phyloP scores from a whole-genome alignment of 2,888 invertebrate species.

The Bruchidius siliquastri region DNA sequence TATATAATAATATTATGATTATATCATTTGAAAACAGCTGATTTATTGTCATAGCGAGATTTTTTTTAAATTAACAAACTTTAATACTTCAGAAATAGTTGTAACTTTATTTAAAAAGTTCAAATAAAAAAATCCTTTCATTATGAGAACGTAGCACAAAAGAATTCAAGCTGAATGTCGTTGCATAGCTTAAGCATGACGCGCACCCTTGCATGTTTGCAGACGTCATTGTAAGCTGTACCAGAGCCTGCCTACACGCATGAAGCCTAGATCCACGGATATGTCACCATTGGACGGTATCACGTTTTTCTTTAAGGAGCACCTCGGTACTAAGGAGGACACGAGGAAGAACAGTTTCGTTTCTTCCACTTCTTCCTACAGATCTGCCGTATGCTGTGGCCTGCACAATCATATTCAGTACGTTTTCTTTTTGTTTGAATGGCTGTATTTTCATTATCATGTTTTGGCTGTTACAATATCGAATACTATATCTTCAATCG shows the following conservation, averaged over 20 bases:
- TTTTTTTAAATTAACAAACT: too few species aligned
- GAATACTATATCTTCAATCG: too few species aligned
- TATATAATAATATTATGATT: too few species aligned
- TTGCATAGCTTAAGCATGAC: not conserved
- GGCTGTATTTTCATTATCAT: not conserved
- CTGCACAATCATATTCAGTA: conserved; percentile 9
- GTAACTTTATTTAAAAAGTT: too few species aligned
- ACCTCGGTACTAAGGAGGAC: conserved; percentile 34
- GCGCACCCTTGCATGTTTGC: conserved; percentile 14
- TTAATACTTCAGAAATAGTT: too few species aligned
- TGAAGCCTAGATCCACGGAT: conserved; percentile 33
- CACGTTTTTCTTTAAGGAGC: conserved; percentile 43
- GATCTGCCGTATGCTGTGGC: conserved; percentile 40
- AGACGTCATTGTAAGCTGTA: conserved; percentile 42
- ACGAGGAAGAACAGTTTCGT: conserved; percentile 31
- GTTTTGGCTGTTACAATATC: too few species aligned
- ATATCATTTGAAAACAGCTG: too few species aligned
- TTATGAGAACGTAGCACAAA: not conserved
- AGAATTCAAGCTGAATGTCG: not conserved
- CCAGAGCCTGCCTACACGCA: conserved; percentile 42
- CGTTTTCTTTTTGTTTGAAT: not conserved
- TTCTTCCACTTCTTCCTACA: conserved; percentile 38
- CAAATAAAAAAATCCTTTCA: too few species aligned
- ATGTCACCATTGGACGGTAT: conserved; percentile 41
- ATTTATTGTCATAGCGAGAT: too few species aligned